These are phyloP conservation scores for Sinocyclocheilus grahami DNA, from an alignment of 2,113 vertebrate species.

Conservation along the genomic window DNA sequence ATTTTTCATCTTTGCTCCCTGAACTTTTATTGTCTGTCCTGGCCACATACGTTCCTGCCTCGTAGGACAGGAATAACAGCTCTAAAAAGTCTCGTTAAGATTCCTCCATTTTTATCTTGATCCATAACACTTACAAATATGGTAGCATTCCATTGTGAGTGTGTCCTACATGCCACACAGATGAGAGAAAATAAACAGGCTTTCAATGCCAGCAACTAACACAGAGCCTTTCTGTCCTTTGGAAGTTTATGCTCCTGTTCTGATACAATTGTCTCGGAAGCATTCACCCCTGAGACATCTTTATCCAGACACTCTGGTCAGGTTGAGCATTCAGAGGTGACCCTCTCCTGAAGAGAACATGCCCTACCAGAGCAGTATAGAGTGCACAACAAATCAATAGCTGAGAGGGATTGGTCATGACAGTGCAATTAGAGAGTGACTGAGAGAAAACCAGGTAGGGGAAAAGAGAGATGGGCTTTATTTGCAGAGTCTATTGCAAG, in stretches of 20 bases:
- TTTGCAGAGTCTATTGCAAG: background rate
- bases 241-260: background rate
- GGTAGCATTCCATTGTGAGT: slow-evolving; percentile 30
- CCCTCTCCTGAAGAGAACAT: slow-evolving; percentile 47
- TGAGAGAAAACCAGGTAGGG: slow-evolving; percentile 30
- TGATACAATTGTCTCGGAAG: background rate
- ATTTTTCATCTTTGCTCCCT: background rate
- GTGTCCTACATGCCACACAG: background rate
- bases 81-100: slow-evolving; percentile 27
- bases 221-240: background rate
- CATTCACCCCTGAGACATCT: background rate
- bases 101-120: slow-evolving; percentile 31
- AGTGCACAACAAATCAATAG: slow-evolving; percentile 68
- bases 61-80: slow-evolving; percentile 36
- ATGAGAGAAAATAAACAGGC: background rate
- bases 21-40: too few species aligned
- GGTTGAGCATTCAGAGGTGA: slow-evolving; percentile 15
- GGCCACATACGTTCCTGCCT: too few species aligned
- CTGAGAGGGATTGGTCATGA: slow-evolving; percentile 65
- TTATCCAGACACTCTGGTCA: background rate
- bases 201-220: background rate
- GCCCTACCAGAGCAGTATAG: slow-evolving; percentile 56
- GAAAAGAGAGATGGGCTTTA: background rate
- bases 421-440: slow-evolving; percentile 65
- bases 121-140: slow-evolving; percentile 43